Percentiles rank a stretch among this genome's conserved stretches.
phyloP scores from a whole-genome alignment of 2,888 invertebrate species.

The Drosophila helvetica region DNA sequence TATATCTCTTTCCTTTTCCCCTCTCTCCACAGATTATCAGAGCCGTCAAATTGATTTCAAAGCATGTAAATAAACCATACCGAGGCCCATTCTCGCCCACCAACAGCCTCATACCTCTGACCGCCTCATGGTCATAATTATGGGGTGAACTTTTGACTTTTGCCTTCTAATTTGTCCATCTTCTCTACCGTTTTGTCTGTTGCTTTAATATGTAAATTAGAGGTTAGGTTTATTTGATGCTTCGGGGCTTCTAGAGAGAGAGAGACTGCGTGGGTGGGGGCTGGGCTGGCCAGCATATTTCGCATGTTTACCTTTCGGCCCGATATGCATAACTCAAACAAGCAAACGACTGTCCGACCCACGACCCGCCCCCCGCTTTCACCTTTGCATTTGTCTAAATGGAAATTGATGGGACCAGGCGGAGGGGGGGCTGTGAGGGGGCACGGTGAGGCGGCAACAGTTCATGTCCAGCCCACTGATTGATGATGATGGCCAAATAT shows the following conservation, averaged over 20 bases:
- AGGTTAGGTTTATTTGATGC: slow-evolving; percentile 39
- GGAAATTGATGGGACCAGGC: slow-evolving; percentile 23
- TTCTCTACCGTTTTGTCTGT: slow-evolving; percentile 8
- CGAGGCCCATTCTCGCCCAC: neutral
- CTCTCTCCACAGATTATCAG: slow-evolving; percentile 43
- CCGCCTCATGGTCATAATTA: slow-evolving; percentile 58
- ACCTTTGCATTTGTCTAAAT: slow-evolving; percentile 41
- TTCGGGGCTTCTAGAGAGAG: neutral
- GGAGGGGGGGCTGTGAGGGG: neutral
- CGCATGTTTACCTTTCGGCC: slow-evolving; percentile 51
- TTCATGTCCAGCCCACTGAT: slow-evolving; percentile 21
- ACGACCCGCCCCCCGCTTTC: slow-evolving; percentile 1
- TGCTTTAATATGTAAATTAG: slow-evolving; percentile 57
- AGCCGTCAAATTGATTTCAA: slow-evolving; percentile 67
- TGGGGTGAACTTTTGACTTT: slow-evolving; percentile 42
- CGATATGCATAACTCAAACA: slow-evolving; percentile 53
- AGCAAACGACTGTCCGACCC: slow-evolving; percentile 32
- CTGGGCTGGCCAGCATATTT: slow-evolving; percentile 33
- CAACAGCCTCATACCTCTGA: neutral
- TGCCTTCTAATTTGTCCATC: slow-evolving; percentile 58
- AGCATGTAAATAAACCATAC: slow-evolving; percentile 52
- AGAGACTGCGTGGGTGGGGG: neutral
- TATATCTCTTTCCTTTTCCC: neutral
- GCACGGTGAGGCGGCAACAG: slow-evolving; percentile 33
- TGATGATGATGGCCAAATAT: slow-evolving; percentile 38